Conservation (phyloP, 2,797 vertebrate genomes). For the Hydrophis major region DNA sequence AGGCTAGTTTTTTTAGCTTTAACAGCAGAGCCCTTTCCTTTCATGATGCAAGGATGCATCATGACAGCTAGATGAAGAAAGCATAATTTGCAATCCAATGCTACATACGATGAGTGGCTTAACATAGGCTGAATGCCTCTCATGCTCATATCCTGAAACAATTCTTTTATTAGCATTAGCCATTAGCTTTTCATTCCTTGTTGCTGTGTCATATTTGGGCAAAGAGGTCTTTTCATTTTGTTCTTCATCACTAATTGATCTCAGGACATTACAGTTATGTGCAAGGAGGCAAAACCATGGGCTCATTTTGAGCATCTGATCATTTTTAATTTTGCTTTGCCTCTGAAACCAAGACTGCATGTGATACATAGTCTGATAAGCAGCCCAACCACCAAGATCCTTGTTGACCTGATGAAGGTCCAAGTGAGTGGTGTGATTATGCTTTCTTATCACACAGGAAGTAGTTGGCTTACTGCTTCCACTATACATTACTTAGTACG, state of each 20-base stretch:
- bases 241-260: constrained; percentile 29
- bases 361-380: constrained; percentile 38
- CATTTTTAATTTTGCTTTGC: constrained; percentile 31
- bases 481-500: not conserved
- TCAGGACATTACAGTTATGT: not conserved
- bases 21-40: not conserved
- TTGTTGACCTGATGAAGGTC: constrained; percentile 11
- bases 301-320: constrained; percentile 19
- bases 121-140: not conserved
- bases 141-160: not conserved
- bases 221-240: not conserved
- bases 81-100: not conserved
- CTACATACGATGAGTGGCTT: not conserved
- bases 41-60: not conserved
- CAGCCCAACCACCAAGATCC: constrained; percentile 51
- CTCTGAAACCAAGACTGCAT: not conserved
- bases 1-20: not conserved
- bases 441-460: constrained; percentile 1
- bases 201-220: not conserved
- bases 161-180: not conserved
- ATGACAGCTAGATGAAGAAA: not conserved
- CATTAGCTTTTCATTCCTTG: not conserved
- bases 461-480: not conserved
- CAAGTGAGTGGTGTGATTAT: not conserved
- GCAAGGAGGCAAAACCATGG: not conserved